Base-by-base conservation (phyloP, 2,888 invertebrate genomes). In the Xestia xanthographa region DNA sequence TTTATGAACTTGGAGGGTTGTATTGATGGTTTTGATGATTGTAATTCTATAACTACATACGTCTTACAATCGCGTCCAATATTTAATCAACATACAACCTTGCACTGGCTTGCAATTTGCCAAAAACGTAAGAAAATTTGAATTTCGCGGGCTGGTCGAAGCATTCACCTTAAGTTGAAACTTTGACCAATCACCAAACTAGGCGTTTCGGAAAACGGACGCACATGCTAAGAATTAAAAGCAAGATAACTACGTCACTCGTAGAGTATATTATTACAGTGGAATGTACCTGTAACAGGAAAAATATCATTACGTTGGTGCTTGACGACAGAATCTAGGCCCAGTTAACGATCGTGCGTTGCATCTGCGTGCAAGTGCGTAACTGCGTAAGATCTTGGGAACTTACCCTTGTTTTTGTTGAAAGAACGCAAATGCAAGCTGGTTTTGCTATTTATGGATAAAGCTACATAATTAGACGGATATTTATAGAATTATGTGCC, bases 201-300 rank as follows among this genome's bases (percentile, higher is more conserved):
- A 41, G n/a, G 9, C 20, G 0, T 50, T 68, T 58, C 34, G 34
- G 22, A 62, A 83, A 34, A 56, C 58, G 11, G 38, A 48, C 60
- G 53, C n/a, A 34, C 53, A 22, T 62, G 66, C 5, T 58, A 6
- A 20, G n/a, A 74, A 63, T 84, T 53, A 50, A 60, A 34, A 45
- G 14, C 17, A 38, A 56, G 26, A 22, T 38, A 9, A 9, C 48
- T 58, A 80, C 81, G 81, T 84, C 80, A 70, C 9, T 14, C 8
- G 20, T 41, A 58, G 20, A 68, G 38, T 34, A n/a, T 65, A 53
- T n/a, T 53, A 8, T 9, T 11, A 6, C 1, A 29, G n/a, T 48
- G 38, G 26, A 56, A 66, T 70, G 45, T 60, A 80, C 66, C 11
- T 34, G 45, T 50, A 34, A 66, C 62, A 80, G 75, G 74, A 58